These are phyloP conservation scores for Malurus cyaneus DNA, from an alignment of 2,113 vertebrate genomes.

Conservation along the genomic window DNA sequence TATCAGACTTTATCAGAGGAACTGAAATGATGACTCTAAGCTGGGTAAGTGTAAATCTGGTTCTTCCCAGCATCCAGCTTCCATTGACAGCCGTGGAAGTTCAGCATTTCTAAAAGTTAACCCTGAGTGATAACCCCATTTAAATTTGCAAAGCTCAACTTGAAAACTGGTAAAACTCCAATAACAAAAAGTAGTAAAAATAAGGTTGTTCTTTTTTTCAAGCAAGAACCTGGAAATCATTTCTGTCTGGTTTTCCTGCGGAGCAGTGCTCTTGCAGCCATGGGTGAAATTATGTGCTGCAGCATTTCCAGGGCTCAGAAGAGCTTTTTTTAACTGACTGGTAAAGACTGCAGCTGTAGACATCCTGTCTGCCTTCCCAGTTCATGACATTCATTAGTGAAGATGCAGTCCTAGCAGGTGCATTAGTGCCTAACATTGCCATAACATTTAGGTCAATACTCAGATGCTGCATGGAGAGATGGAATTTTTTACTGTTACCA, in stretches of 20 bases:
- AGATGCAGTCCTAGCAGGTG: not conserved
- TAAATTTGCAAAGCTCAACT: not conserved
- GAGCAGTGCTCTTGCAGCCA: not conserved
- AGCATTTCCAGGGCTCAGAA: not conserved
- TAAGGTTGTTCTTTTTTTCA: not conserved
- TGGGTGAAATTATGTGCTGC: not conserved
- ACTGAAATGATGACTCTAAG: not conserved
- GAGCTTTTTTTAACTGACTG: not conserved
- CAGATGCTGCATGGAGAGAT: not conserved
- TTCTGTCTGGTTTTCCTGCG: not conserved
- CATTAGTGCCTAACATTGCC: not conserved
- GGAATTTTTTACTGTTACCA: not conserved
- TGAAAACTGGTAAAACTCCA: not conserved
- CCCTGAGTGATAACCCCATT: not conserved
- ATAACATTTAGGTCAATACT: not conserved
- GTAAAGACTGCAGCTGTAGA: not conserved
- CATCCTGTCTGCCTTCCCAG: not conserved
- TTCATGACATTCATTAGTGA: not conserved
- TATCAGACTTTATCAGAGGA: not conserved
- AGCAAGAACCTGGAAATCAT: not conserved
- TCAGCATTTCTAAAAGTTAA: not conserved
- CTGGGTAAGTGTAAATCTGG: not conserved
- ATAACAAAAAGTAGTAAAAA: not conserved
- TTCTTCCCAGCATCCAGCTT: not conserved
- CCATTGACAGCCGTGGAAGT: not conserved